These are phyloP conservation scores for Stylophora pistillata DNA, from an alignment of 64 coral and sea anemone genomes.

Conservation along the genomic window DNA sequence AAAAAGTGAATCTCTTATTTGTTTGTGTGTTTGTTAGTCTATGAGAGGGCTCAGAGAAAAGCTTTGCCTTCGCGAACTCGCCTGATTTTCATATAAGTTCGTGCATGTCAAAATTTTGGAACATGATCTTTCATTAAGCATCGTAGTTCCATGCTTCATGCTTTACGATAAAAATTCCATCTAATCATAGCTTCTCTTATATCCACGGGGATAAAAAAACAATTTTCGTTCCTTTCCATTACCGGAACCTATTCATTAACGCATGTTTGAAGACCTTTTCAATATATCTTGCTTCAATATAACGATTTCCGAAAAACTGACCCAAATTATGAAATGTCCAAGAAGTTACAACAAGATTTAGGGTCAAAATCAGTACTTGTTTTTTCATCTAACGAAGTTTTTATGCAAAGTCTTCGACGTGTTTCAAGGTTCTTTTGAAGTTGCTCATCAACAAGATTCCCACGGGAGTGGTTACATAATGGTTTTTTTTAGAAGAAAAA, in stretches of 20 bases:
- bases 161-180: neutral
- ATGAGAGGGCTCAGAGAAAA: neutral
- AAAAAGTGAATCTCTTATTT: neutral
- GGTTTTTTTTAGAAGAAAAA: neutral
- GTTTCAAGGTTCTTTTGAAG: neutral
- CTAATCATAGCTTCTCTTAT: neutral
- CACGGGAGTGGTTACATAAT: neutral
- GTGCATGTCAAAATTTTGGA: too few relatives aligned
- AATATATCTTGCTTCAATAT: neutral
- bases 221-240: neutral
- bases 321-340: neutral
- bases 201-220: neutral
- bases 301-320: neutral
- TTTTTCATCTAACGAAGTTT: neutral
- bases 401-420: constrained; percentile 25
- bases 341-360: neutral
- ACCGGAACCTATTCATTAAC: neutral
- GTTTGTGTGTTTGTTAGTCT: neutral
- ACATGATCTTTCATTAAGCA: too few relatives aligned
- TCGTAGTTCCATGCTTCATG: too few relatives aligned
- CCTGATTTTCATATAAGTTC: too few relatives aligned
- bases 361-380: neutral
- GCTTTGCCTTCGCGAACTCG: too few relatives aligned
- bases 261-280: neutral
- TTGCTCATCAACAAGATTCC: neutral